Base-by-base conservation (phyloP, 2,888 invertebrate genomes). In the Sturmia bella region DNA sequence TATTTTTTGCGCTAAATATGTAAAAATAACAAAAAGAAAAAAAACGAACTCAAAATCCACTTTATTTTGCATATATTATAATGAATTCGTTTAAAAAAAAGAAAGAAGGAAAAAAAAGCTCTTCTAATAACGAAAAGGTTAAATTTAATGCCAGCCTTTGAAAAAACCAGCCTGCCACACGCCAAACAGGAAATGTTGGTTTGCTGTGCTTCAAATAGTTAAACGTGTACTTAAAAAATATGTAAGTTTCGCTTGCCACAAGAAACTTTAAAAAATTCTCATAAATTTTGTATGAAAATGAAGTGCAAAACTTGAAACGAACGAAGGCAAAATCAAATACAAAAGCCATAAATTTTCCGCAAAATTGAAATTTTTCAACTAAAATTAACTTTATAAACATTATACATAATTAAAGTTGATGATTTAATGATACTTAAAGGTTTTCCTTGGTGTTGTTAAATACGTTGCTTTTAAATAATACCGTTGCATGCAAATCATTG, bases 1-100 rank as follows among this genome's bases (percentile, higher is more conserved):
- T 82, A 78, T 82, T 82, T 66, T 54, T 57, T 82, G 82, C 82
- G 78, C 82, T 66, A 82, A 82, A 82, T 75, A 75, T 15, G 45
- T 39, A 64, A n/a, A 39, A 15, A n/a, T 59, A 73, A 61, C 37
- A 24, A 15, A 39, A 41, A 59, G 15, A 15, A 45, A 43, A n/a
- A 43, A 43, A n/a, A 45, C 12, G 3, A 39, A 73, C 13, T 21
- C 52, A 21, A 52, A 59, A 37, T 15, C n/a, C 19, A 68, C 43
- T 37, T 52, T 39, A 43, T 6, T 57, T 64, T 78, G 63, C 52
- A 66, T 72, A 43, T 48, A 56, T 48, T 64, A 64, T 56, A 63
- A 45, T 45, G 45, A 37, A 41, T 56, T 63, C 43, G 37, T 15
- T 54, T 39, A 5, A 52, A n/a, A n/a, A n/a, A n/a, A n/a, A n/a